Percentiles rank a stretch among this genome's conserved stretches.
Evolutionary conservation across 2,113 vertebrate species (phyloP).

Genomic region (Tauraco erythrolophus): DNA sequence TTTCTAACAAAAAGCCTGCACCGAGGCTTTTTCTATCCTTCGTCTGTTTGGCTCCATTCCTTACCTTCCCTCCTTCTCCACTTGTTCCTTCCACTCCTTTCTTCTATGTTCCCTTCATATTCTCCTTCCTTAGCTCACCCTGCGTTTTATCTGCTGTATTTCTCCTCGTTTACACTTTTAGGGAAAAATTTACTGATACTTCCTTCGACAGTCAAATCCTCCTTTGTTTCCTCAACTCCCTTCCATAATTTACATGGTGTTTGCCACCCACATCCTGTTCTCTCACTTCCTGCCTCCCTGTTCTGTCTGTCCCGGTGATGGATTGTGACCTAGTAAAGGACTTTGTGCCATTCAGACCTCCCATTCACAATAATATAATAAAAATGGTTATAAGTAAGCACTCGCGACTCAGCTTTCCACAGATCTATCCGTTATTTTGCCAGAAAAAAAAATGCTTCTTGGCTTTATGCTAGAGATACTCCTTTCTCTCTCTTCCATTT

Average conservation of each 20-base stretch:
- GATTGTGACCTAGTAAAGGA: background rate
- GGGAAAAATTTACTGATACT: background rate
- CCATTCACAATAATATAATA: background rate
- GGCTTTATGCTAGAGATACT: background rate
- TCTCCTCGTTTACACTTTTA: background rate
- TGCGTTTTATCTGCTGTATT: background rate
- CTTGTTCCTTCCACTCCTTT: background rate
- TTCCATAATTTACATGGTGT: background rate
- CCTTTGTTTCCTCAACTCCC: background rate
- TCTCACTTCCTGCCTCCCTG: background rate
- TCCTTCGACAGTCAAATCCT: background rate
- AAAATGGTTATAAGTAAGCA: background rate
- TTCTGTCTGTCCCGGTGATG: background rate
- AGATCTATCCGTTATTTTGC: background rate
- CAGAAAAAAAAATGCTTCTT: background rate
- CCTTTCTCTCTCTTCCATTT: background rate
- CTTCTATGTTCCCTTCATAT: background rate
- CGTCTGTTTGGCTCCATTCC: background rate
- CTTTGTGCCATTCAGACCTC: too few species aligned
- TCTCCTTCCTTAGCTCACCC: background rate
- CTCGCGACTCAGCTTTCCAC: background rate
- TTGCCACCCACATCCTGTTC: background rate
- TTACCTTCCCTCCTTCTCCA: too few species aligned
- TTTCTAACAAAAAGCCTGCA: background rate
- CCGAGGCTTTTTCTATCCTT: background rate